Evolutionary conservation across 2,797 vertebrate species (phyloP).

Genomic region (Catharus ustulatus): DNA sequence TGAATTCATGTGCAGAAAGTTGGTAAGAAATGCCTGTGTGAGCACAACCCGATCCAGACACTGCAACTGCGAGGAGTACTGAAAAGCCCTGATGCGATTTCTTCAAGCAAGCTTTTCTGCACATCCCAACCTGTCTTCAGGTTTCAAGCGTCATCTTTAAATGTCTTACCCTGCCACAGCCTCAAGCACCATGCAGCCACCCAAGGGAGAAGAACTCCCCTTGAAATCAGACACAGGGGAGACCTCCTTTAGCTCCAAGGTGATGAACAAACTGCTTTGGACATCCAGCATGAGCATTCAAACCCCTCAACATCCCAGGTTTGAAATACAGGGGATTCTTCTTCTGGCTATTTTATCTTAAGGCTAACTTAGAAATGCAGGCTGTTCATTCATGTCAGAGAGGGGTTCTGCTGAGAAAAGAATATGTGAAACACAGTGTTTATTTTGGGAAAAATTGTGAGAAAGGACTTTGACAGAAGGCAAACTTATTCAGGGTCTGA

Average conservation of each 20-base stretch:
- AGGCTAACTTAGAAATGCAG: not conserved
- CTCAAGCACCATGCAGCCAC: not conserved
- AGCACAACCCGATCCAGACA: not conserved
- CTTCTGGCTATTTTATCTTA: not conserved
- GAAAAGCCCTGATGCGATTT: not conserved
- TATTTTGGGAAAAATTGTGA: not conserved
- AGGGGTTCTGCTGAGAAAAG: not conserved
- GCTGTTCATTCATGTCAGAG: not conserved
- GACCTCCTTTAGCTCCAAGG: not conserved
- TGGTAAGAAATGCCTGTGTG: accelerated
- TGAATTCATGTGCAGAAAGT: not conserved
- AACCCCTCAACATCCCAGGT: not conserved
- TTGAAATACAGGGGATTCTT: not conserved
- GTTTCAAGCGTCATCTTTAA: not conserved
- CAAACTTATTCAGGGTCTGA: not conserved
- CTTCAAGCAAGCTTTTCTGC: not conserved
- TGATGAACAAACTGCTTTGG: not conserved
- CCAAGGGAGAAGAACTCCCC: not conserved
- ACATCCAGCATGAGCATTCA: accelerated
- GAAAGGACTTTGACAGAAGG: not conserved
- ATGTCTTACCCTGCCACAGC: too few species aligned
- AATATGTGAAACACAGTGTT: not conserved
- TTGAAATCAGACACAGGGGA: not conserved
- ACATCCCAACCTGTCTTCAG: not conserved
- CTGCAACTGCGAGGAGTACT: accelerated